Percentiles rank a stretch among this genome's conserved stretches.
Conservation (phyloP, 2,797 vertebrate genomes). For the Urocyon cinereoargenteus region DNA sequence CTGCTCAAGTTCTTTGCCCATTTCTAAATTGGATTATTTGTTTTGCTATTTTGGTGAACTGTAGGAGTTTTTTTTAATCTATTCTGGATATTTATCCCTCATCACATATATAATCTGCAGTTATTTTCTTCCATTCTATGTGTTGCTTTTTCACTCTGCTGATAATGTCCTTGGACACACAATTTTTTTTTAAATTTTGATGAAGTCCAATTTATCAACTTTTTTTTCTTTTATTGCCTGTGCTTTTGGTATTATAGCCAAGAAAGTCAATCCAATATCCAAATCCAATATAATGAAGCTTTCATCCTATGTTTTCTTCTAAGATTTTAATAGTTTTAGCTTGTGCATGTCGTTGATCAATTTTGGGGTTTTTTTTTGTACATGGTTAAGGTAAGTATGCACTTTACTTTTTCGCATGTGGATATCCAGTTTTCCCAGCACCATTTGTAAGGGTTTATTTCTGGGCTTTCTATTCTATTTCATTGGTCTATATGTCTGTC, state of each 20-base stretch:
- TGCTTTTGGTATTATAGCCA: background rate
- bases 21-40: background rate
- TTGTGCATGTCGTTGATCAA: background rate
- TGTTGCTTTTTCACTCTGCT: background rate
- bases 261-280: background rate
- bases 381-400: background rate
- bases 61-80: background rate
- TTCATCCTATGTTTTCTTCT: background rate
- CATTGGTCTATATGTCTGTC: background rate
- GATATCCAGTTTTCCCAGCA: background rate
- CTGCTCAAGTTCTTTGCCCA: background rate
- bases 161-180: background rate
- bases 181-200: background rate
- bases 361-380: background rate
- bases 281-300: background rate
- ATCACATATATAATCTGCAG: background rate
- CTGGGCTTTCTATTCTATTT: background rate
- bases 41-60: background rate
- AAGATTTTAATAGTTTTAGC: background rate
- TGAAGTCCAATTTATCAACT: background rate
- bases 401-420: background rate
- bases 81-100: background rate
- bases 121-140: background rate
- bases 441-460: background rate
- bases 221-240: background rate